Conservation (phyloP, 2,888 invertebrate species). For the Drosophila cognata region DNA sequence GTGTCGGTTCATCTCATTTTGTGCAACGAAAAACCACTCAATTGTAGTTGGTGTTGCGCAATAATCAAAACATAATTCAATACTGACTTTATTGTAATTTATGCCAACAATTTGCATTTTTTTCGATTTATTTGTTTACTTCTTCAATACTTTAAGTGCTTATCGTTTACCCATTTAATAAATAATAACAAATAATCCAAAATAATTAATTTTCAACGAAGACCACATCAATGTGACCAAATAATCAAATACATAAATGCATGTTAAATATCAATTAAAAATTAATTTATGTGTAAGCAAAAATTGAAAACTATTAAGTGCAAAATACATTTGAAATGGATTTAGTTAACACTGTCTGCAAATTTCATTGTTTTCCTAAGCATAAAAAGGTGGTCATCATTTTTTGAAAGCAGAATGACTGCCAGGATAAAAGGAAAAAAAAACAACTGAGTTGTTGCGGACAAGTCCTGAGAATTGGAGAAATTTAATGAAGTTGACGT, state of each 20-base stretch:
- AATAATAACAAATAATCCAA: slow-evolving; percentile 3
- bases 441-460: slow-evolving; percentile 1
- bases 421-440: neutral
- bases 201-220: slow-evolving; percentile 4
- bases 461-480: neutral
- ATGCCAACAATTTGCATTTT: slow-evolving; percentile 1
- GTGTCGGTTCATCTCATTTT: neutral
- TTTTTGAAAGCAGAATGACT: neutral
- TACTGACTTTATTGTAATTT: slow-evolving; percentile 1
- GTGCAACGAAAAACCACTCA: slow-evolving; percentile 1
- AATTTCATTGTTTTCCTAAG: neutral
- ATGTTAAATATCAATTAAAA: slow-evolving; percentile 5
- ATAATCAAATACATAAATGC: neutral
- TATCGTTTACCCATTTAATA: neutral
- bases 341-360: neutral
- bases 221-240: slow-evolving; percentile 12
- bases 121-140: neutral
- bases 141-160: neutral
- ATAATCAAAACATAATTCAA: neutral
- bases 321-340: neutral
- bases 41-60: neutral
- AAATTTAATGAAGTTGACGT: slow-evolving; percentile 1
- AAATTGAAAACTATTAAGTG: neutral
- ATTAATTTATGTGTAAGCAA: slow-evolving; percentile 7
- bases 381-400: neutral